Evolutionary conservation across 1,140 invertebrate genomes (phyloP), one percentile per base, ranked within the genome.

Genomic region (Orchesella cincta): DNA sequence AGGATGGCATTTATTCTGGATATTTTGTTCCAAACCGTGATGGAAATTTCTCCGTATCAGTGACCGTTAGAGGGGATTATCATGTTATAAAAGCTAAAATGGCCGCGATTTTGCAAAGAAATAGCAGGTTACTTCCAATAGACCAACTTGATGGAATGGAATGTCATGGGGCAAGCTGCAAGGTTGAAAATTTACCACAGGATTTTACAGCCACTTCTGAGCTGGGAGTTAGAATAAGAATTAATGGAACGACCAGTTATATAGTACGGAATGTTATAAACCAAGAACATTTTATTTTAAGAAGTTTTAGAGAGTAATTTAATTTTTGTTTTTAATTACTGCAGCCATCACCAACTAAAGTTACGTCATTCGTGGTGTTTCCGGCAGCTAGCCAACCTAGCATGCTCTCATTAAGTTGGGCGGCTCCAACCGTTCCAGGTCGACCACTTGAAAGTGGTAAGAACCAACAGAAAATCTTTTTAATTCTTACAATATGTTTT

Each of bases 1-100:
- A 8, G 12, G 67, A 71, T 23, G 67, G 67, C 5, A 28, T 71
- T 8, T 71, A 34, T 71, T 71, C 67, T 8, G 67, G 26, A 71
- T 71, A 71, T 26, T 71, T 71, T 36, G 23, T 71, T 12, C 67
- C 67, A 2, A 71, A 16, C 18, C 3, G 16, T 2, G 67, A 71
- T 71, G 67, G 67, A 3, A 23, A 71, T 28, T 71, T 8, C 26
- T 5, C 12, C 14, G n/a, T 57, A 3, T 57, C 54, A 5, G n/a
- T 57, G 3, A 14, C 54, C n/a, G 54, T 57, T 57, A 3, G 26
- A 26, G 54, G 54, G 23, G 12, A 16, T 18, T 3, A 26, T 23
- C 12, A 26, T 18, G 23, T 18, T 46, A 18, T 46, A 46, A 46
- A 18, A 46, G 39, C 39, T 46, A 8, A 46, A 46, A 46, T 46